A percentile compares a stretch with the other conserved stretches of the same genome.
Evolutionary conservation across 92 coral and sea anemone species (phyloP).

Genomic region (Pocillopora grandis): DNA sequence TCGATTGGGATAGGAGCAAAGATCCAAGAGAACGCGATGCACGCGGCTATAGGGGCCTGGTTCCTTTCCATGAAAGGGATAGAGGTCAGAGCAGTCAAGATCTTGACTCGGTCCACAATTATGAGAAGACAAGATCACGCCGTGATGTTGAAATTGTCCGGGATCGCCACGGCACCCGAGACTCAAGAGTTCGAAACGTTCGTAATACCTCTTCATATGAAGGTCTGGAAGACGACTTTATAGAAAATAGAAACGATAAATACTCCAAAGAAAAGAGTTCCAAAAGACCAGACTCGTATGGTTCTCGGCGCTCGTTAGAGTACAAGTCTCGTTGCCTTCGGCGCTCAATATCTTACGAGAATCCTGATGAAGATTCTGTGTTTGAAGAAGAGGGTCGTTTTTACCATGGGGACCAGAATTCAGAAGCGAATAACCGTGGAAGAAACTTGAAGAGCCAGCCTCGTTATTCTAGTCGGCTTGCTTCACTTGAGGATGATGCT

Average conservation of each 20-base stretch:
- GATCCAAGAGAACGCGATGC: not conserved
- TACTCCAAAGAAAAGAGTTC: not conserved
- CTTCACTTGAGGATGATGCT: not conserved
- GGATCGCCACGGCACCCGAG: not conserved
- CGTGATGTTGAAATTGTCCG: not conserved
- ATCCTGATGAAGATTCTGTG: not conserved
- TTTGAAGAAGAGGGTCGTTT: constrained; percentile 3
- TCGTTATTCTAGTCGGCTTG: not conserved
- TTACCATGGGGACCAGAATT: not conserved
- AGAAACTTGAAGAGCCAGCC: not conserved
- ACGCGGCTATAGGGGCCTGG: not conserved
- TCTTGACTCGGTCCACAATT: not conserved
- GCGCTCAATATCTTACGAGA: constrained; percentile 23
- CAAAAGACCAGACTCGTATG: not conserved
- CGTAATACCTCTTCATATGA: constrained; percentile 19
- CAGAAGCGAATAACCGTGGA: constrained; percentile 4
- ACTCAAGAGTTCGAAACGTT: not conserved
- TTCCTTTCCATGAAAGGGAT: not conserved
- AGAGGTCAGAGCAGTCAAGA: not conserved
- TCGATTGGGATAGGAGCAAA: constrained; percentile 8
- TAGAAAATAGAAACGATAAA: not conserved
- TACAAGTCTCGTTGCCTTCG: not conserved
- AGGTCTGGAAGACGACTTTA: constrained; percentile 9
- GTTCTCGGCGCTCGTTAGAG: not conserved
- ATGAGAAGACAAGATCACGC: not conserved